Evolutionary conservation across 2,113 vertebrate genomes (phyloP), one percentile per base, ranked within the genome.

Genomic region (Ciconia maguari): DNA sequence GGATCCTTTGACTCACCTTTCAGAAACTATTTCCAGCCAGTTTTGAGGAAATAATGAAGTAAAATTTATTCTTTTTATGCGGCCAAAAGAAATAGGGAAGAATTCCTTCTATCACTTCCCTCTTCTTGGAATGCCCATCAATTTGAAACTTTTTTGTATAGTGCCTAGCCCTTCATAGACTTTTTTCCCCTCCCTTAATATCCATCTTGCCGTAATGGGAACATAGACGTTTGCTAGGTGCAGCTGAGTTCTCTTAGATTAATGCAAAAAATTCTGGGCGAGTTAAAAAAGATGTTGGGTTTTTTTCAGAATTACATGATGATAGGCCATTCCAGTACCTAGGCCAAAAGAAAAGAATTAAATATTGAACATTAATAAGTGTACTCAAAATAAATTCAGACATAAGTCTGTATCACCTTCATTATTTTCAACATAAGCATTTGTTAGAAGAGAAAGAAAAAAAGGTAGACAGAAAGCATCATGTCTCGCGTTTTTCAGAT

Each of bases 201-300:
- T 5, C 4, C 17, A 61, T 57, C 41, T 61, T 72, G 9, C 19
- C 25, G 38, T 30, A 72, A 57, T 2, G 8, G 30, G 24, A 87
- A 93, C 21, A 38, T 0, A 38, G n/a, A 48, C 3, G 19, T 36
- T 65, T 3, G 2, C 16, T 29, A 71, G 3, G 16, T 22, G 26
- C 11, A 20, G 24, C 0, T 46, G 7, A 55, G 20, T 24, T 72
- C 17, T 52, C n/a, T 49, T 27, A 58, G 3, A 49, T 49, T 58
- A 81, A 77, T 20, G 25, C 17, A 85, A 90, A 90, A 87, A 13
- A 3, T 38, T 58, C 22, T 61, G 9, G 10, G 32, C 1, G 1
- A 64, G 3, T 36, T 60, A 26, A n/a, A 79, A 61, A 85, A 70
- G 2, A 51, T 9, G 14, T 0, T 30, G 30, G 4, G 1, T 52